Evolutionary conservation across 2,797 vertebrate genomes (phyloP), one percentile per base, ranked within the genome.

Genomic region (Muraenolepis orangiensis): DNA sequence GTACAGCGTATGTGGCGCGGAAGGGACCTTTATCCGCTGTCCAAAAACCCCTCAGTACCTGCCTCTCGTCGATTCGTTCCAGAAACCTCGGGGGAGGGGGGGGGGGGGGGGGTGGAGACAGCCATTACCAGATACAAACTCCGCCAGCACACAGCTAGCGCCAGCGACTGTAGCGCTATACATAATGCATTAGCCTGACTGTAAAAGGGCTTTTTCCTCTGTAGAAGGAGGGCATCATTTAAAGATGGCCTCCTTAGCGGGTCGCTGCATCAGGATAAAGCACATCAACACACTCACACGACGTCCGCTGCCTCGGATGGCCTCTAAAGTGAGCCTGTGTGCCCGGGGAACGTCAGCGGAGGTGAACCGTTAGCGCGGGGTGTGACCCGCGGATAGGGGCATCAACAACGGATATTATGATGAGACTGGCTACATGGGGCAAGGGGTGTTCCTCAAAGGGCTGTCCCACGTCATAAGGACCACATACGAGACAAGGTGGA

Each of bases 151-250:
- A 72, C 74, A n/a, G n/a, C n/a, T 40, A 72, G 77, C 82, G 75
- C 81, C 74, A 81, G 74, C 81, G 87, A 84, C 84, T 84, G 82
- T 86, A 87, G 80, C 7, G 1, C 72, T 79, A 86, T 88, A 81
- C 81, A 90, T 87, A 81, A 89, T 80, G 80, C 83, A 89, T 86
- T 77, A 80, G 73, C 32, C 73, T 1, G 29, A 79, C 85, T 87
- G 46, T 85, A 86, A 79, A 86, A 80, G 84, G 80, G 83, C 81
- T 87, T 89, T 86, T 89, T n/a, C n/a, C 88, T 90, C 84, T 72
- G 57, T 81, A 87, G 82, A 77, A 81, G 83, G 84, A 72, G 75
- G 72, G 79, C 29, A 70, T 78, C 84, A 85, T 87, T 73, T 83
- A 89, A 66, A 85, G 81, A 79, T 68, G 40, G 12, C 69, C 71